These are phyloP conservation scores for Laspeyria flexula DNA, from an alignment of 2,888 invertebrate genomes.

Conservation along the genomic window DNA sequence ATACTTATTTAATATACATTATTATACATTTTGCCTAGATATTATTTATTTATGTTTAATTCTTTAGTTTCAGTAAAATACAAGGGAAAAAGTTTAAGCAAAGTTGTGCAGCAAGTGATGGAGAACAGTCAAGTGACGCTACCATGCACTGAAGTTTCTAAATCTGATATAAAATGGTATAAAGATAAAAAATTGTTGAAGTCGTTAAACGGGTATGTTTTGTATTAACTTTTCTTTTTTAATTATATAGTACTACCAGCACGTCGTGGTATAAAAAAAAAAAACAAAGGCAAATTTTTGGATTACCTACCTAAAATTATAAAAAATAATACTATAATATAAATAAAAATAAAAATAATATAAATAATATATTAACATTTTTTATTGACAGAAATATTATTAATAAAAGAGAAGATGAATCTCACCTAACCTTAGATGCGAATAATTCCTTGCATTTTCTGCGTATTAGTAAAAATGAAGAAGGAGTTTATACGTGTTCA, in stretches of 20 bases:
- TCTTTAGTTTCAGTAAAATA: slow-evolving; percentile 10
- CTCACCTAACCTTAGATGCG: slow-evolving; percentile 82
- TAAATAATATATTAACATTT: too few relatives aligned
- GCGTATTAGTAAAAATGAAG: slow-evolving; percentile 87
- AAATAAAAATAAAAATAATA: too few relatives aligned
- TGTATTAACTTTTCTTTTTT: background rate
- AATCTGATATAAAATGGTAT: slow-evolving; percentile 84
- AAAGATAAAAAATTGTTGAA: slow-evolving; percentile 78
- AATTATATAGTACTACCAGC: too few relatives aligned
- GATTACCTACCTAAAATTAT: too few relatives aligned
- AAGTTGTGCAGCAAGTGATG: slow-evolving; percentile 65
- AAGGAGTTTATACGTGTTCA: slow-evolving; percentile 89
- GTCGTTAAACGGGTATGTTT: slow-evolving; percentile 51
- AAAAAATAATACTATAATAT: too few relatives aligned
- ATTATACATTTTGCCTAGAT: too few relatives aligned
- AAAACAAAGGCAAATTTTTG: too few relatives aligned
- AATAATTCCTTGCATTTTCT: slow-evolving; percentile 85
- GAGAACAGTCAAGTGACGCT: slow-evolving; percentile 84
- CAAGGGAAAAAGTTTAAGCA: slow-evolving; percentile 28
- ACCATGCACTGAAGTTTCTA: slow-evolving; percentile 83
- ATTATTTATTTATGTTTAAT: too few relatives aligned
- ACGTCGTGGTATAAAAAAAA: too few relatives aligned
- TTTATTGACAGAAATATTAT: slow-evolving; percentile 32
- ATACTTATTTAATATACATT: too few relatives aligned
- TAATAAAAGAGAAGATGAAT: slow-evolving; percentile 62